Percentiles rank a stretch among this genome's conserved stretches.
These are phyloP conservation scores for Labeo calbasu DNA, from an alignment of 2,797 vertebrate species.

Conservation along the genomic window DNA sequence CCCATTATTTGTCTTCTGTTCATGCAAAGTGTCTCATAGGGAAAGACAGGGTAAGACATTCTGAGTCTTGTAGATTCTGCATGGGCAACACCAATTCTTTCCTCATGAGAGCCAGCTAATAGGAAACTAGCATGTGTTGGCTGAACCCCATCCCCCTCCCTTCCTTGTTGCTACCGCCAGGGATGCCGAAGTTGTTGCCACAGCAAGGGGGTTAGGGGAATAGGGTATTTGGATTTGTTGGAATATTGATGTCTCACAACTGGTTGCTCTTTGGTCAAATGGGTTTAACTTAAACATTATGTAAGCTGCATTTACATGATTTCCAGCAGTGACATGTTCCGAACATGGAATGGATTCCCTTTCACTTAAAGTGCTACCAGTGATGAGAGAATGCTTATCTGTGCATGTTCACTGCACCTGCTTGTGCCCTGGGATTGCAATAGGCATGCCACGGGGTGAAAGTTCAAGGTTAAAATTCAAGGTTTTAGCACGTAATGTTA, in stretches of 20 bases:
- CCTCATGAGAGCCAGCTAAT: constrained; percentile 65
- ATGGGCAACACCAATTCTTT: constrained; percentile 70
- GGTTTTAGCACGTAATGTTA: constrained; percentile 31
- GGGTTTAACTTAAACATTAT: constrained; percentile 15
- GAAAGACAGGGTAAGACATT: constrained; percentile 84
- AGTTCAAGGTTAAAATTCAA: constrained; percentile 57
- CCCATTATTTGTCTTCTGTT: constrained; percentile 78
- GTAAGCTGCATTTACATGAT: constrained; percentile 7
- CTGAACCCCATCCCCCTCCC: constrained; percentile 64
- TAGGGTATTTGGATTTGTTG: constrained; percentile 46
- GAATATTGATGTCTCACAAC: constrained; percentile 48
- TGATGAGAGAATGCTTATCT: constrained; percentile 64
- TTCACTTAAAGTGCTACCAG: constrained; percentile 60
- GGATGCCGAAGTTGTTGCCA: constrained; percentile 53
- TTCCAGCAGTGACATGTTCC: background rate
- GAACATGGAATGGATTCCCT: constrained; percentile 17
- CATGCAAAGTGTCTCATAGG: constrained; percentile 83
- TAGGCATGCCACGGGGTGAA: constrained; percentile 68
- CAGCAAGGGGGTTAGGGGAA: constrained; percentile 57
- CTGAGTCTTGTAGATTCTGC: constrained; percentile 76
- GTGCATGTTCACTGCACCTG: constrained; percentile 72
- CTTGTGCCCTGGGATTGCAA: constrained; percentile 72
- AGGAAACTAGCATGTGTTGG: constrained; percentile 58
- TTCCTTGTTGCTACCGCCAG: constrained; percentile 72
- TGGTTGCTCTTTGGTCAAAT: constrained; percentile 59